phyloP scores from a whole-genome alignment of 2,888 invertebrate species.

The Lochmaea capreae region DNA sequence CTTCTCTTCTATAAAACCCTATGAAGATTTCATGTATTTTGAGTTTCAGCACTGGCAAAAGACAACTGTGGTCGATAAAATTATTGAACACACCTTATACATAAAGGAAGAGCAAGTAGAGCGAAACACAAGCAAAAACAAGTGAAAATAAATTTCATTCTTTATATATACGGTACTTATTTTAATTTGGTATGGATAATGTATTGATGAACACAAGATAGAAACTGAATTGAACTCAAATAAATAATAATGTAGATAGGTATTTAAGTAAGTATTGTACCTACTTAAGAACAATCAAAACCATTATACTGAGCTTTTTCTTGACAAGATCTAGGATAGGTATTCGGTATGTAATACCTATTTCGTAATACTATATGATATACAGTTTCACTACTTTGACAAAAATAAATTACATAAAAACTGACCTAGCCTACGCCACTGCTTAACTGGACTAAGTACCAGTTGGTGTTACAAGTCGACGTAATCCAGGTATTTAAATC shows the following conservation, averaged over 20 bases:
- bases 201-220: background rate
- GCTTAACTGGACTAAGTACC: background rate
- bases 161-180: constrained; percentile 26
- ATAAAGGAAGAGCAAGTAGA: constrained; percentile 30
- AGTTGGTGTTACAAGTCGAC: background rate
- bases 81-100: constrained; percentile 23
- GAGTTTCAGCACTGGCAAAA: no score
- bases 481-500: constrained; percentile 11
- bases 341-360: background rate
- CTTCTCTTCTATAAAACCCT: no score
- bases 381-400: background rate
- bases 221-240: background rate
- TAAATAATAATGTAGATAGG: background rate
- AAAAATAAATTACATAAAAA: background rate
- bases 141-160: constrained; percentile 25
- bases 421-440: background rate
- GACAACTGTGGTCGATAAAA: background rate
- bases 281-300: no score
- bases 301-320: no score
- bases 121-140: constrained; percentile 35
- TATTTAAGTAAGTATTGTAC: no score
- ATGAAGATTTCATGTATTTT: no score
- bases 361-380: background rate
- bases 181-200: constrained; percentile 32
- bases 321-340: no score